Evolutionary conservation across 1,140 invertebrate genomes (phyloP), one percentile per base, ranked within the genome.

Genomic region (Bombus ignitus): DNA sequence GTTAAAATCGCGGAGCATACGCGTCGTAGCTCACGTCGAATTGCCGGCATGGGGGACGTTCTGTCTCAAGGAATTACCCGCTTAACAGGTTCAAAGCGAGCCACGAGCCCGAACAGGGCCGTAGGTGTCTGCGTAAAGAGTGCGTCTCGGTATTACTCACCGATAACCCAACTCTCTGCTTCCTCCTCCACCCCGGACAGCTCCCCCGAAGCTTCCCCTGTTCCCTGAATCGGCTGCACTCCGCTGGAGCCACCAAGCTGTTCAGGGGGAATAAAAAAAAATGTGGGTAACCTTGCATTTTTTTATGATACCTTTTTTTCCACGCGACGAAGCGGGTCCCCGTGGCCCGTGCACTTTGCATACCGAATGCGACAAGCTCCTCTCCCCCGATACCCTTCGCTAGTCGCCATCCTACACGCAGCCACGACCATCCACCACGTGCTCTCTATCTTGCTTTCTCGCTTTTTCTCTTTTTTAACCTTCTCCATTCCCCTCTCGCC

Each of bases 261-360:
- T 65, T 59, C 68, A 77, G 44, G 68, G 37, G 73, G 75, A 82
- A 83, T 77, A 75, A 87, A 90, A 90, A 93, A 93, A 93, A 91
- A 93, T 91, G 83, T 89, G 87, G 89, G 90, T 92, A 92, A 93
- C 93, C 91, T 93, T 93, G 90, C 90, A 92, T 91, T 94, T 93
- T 92, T 92, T 93, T 91, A 88, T 81, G 37, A 85, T 85, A 84
- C 78, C 82, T 73, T 89, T 88, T 90, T 91, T 86, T 85, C 79
- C 82, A 73, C 86, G 70, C 70, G 72, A 76, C 71, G 68, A 76
- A 83, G 72, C 84, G 65, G 79, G 80, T 89, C 75, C 77, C 72
- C 74, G 76, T 84, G 90, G 74, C 83, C 74, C 70, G 85, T 92
- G 88, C 88, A 92, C 89, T 92, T 92, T 92, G 91, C 91, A 91